Evolutionary conservation across 2,113 vertebrate species (phyloP).

Genomic region (Protobothrops mucrosquamatus): DNA sequence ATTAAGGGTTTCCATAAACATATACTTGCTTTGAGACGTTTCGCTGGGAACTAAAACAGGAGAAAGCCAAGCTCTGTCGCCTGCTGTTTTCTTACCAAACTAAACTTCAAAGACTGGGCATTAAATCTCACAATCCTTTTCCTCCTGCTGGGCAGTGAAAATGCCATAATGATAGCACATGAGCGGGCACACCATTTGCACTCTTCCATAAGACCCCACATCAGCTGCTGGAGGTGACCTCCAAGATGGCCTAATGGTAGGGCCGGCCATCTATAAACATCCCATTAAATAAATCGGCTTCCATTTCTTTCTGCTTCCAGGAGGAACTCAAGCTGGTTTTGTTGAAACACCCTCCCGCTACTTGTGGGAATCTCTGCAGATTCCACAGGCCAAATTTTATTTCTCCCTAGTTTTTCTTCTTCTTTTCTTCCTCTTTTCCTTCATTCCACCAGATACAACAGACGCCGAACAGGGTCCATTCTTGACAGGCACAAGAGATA

Average conservation of each 20-base stretch:
- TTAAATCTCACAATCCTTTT: background rate
- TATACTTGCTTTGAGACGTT: background rate
- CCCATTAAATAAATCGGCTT: conserved; percentile 25
- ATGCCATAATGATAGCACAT: background rate
- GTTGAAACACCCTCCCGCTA: background rate
- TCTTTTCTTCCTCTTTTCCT: too few relatives aligned
- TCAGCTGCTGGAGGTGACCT: background rate
- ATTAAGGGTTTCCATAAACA: background rate
- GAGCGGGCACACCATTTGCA: background rate
- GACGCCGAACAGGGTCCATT: fast-evolving
- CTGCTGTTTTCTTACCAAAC: background rate
- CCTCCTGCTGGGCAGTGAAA: background rate
- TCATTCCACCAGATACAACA: background rate
- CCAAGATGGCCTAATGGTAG: background rate
- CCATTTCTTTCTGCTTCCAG: background rate
- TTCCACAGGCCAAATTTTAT: background rate
- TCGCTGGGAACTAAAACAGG: background rate
- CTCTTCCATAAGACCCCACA: background rate
- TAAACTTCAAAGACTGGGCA: background rate
- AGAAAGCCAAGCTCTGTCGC: background rate
- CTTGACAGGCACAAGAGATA: background rate
- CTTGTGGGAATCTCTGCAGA: background rate
- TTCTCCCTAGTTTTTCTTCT: background rate
- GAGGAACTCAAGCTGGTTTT: background rate
- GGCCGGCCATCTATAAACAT: conserved; percentile 24